These are phyloP conservation scores for Magallana gigas DNA, from an alignment of 1,140 invertebrate genomes.

Conservation along the genomic window DNA sequence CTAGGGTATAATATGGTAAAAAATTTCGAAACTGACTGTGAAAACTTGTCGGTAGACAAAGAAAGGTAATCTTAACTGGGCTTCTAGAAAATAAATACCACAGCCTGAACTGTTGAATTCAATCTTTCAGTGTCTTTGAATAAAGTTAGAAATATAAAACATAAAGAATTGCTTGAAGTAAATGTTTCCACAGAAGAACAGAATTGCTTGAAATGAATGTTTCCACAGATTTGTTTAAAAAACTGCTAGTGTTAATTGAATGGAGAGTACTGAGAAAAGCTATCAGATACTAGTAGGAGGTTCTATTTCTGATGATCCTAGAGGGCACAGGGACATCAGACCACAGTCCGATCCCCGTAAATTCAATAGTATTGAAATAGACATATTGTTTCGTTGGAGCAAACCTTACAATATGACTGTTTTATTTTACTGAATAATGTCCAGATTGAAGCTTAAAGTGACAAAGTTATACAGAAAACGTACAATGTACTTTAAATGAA, in stretches of 20 bases:
- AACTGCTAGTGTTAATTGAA: not conserved
- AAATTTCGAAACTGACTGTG: not conserved
- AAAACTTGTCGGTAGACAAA: constrained; percentile 3
- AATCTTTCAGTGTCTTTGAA: not conserved
- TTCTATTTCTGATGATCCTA: constrained; percentile 40
- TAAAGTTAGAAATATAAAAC: constrained; percentile 18
- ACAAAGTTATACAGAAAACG: no score
- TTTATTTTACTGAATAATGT: no score
- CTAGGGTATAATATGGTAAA: not conserved
- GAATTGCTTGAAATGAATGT: not conserved
- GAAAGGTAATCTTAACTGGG: not conserved
- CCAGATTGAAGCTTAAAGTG: no score
- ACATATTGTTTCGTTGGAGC: not conserved
- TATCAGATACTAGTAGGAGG: not conserved
- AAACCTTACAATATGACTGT: not conserved
- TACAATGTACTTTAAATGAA: not conserved
- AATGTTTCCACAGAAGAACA: not conserved
- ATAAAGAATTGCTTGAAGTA: not conserved
- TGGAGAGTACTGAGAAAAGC: not conserved
- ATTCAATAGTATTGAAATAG: not conserved
- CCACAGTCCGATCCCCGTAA: not conserved
- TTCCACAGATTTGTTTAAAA: not conserved
- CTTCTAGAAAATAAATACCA: constrained; percentile 14
- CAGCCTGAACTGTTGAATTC: not conserved
- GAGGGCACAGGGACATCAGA: constrained; percentile 47